Conservation (phyloP, 2,797 vertebrate species). For the Chromobotia macracanthus region DNA sequence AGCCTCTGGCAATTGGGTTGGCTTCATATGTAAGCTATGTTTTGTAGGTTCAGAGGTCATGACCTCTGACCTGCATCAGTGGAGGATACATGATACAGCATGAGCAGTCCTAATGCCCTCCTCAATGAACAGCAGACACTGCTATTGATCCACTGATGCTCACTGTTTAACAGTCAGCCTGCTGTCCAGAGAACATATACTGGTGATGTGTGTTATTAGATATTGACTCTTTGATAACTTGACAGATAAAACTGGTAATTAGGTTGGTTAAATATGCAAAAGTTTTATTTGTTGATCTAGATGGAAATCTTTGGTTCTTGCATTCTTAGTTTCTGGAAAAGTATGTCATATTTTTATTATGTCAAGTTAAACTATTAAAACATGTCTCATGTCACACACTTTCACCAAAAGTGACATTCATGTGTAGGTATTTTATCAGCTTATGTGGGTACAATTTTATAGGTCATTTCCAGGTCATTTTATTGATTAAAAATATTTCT, state of each 20-base stretch:
- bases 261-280: too few relatives aligned
- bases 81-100: slow-evolving; percentile 72
- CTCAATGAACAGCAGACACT: slow-evolving; percentile 77
- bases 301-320: too few relatives aligned
- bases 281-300: neutral
- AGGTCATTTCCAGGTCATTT: too few relatives aligned
- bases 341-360: too few relatives aligned
- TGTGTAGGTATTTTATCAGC: too few relatives aligned
- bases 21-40: slow-evolving; percentile 66
- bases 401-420: too few relatives aligned
- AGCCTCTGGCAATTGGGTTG: slow-evolving; percentile 62
- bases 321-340: too few relatives aligned
- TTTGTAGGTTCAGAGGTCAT: slow-evolving; percentile 62
- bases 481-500: too few relatives aligned
- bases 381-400: too few relatives aligned
- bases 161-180: slow-evolving; percentile 56
- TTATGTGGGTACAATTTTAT: too few relatives aligned
- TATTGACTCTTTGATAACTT: neutral
- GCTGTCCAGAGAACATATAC: slow-evolving; percentile 52
- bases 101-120: slow-evolving; percentile 72
- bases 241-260: neutral
- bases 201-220: neutral
- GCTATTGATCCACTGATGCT: slow-evolving; percentile 73
- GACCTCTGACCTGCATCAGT: slow-evolving; percentile 69
- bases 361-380: too few relatives aligned